Evolutionary conservation across 2,888 invertebrate genomes (phyloP), one percentile per base, ranked within the genome.

Genomic region (Drosophila antonietae): DNA sequence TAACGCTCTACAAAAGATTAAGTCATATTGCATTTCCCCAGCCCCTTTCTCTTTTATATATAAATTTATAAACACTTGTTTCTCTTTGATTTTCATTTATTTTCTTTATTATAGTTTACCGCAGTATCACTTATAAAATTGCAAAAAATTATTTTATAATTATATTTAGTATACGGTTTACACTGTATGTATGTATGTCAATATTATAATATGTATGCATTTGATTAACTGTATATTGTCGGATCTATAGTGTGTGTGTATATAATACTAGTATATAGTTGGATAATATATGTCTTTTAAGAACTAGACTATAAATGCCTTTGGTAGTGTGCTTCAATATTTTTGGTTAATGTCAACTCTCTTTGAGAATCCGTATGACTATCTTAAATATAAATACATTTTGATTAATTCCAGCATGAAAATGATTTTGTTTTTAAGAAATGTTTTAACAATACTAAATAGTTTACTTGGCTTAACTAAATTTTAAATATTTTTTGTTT

Each of bases 221-320:
- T 90, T 88, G 87, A 84, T 91, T 91, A 90, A 76, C 57, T 73
- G 63, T 81, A 91, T 91, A 91, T 91, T 91, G 91, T 91, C 90
- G 77, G 64, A 85, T 91, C 85, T 83, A 91, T 83, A 76, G 80
- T 89, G 55, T 73, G 83, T 74, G 83, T 74, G 83, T 85, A 49
- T 75, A 75, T 75, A 74, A 73, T 78, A 80, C 39, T 55, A 82
- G 70, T 67, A 68, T 57, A 57, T 71, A 75, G 71, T 78, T 60
- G 61, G 60, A 52, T 73, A 57, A 37, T 37, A 9, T 47, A 10
- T 37, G 52, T 52, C 51, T 53, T 28, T 52, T 75, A 65, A 76
- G 51, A 75, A 71, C 65, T 75, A 65, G 73, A 81, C 64, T 75
- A 68, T 83, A 80, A 80, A 83, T 80, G 78, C 73, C 70, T 80